These are phyloP conservation scores for Operophtera brumata DNA, from an alignment of 2,888 invertebrate species.

Conservation along the genomic window DNA sequence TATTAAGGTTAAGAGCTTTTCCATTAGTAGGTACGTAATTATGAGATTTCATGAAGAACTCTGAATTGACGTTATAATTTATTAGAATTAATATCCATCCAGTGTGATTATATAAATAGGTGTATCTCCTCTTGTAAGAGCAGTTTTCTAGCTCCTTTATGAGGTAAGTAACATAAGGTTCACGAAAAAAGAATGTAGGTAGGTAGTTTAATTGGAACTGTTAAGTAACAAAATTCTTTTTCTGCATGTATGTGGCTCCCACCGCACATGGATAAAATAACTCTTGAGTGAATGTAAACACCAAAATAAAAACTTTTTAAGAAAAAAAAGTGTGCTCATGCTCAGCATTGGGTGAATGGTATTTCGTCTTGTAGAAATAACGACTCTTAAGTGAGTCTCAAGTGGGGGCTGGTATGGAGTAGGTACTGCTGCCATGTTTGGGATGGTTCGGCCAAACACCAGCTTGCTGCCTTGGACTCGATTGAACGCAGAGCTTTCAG, in stretches of 20 bases:
- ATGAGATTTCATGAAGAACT: conserved; percentile 76
- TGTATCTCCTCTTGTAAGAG: conserved; percentile 52
- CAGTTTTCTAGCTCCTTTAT: conserved; percentile 68
- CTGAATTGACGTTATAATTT: conserved; percentile 74
- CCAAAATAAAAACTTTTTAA: too few relatives aligned
- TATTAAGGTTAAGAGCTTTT: conserved; percentile 75
- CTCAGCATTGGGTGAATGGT: too few relatives aligned
- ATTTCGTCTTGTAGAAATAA: too few relatives aligned
- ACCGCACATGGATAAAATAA: too few relatives aligned
- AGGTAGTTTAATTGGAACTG: conserved; percentile 23
- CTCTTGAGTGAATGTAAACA: too few relatives aligned
- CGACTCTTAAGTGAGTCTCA: too few relatives aligned
- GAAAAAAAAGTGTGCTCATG: too few relatives aligned
- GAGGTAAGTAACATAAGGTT: conserved; percentile 59
- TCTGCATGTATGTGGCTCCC: conserved; percentile 40
- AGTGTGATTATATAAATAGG: conserved; percentile 78
- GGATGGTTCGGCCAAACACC: too few relatives aligned
- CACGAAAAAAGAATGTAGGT: conserved; percentile 56
- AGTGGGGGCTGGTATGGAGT: too few relatives aligned
- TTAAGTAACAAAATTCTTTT: conserved; percentile 7
- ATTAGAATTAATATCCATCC: conserved; percentile 77
- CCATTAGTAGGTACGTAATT: conserved; percentile 76
- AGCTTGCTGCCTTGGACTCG: too few relatives aligned
- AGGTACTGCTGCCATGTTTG: too few relatives aligned
- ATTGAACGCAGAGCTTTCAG: too few relatives aligned